Percentiles rank a stretch among this genome's conserved stretches.
phyloP scores from a whole-genome alignment of 2,113 vertebrate species.

The Hydrochoerus hydrochaeris region DNA sequence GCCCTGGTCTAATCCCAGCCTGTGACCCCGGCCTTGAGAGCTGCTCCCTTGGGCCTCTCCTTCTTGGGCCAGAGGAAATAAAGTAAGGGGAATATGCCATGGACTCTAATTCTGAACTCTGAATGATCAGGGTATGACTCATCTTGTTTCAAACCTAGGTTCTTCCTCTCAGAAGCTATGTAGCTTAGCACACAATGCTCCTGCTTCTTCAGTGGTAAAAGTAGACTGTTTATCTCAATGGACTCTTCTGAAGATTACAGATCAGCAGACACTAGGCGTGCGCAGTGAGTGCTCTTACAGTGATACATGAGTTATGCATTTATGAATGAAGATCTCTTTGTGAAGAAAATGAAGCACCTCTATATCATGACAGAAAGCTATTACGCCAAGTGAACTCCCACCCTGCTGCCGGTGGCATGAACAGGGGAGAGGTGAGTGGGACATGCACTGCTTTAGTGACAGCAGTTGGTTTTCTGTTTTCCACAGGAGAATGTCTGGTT shows the following conservation, averaged over 20 bases:
- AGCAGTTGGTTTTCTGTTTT: neutral
- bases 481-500: neutral
- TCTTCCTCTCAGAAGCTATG: neutral
- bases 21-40: neutral
- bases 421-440: neutral
- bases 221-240: neutral
- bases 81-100: neutral
- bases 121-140: neutral
- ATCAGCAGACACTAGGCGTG: neutral
- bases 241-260: neutral
- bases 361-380: neutral
- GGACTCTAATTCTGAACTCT: neutral
- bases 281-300: neutral
- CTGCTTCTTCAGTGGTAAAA: neutral
- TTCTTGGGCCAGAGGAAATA: neutral
- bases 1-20: neutral
- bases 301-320: neutral
- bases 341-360: slow-evolving; percentile 1
- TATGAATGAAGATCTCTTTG: neutral
- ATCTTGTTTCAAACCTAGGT: neutral
- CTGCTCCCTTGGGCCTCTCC: neutral
- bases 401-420: neutral
- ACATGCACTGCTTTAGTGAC: neutral
- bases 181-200: neutral
- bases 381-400: neutral